Conservation (phyloP, 1,140 invertebrate genomes). For the Drosophila watanabei region DNA sequence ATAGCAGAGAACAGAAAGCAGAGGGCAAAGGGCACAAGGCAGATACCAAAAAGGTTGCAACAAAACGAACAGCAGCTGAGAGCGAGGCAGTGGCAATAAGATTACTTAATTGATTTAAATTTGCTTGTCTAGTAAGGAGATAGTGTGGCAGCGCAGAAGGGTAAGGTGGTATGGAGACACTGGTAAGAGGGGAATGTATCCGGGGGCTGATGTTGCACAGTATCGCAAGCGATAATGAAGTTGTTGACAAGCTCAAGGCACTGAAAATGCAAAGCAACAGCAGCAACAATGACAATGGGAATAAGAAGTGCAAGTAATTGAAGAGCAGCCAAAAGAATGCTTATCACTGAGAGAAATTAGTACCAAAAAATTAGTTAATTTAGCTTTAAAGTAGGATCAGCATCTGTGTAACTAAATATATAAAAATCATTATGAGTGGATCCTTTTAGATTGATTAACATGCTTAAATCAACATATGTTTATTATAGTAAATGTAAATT, state of each 20-base stretch:
- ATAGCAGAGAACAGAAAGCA: constrained; percentile 41
- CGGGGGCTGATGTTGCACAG: constrained; percentile 60
- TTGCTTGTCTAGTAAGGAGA: constrained; percentile 71
- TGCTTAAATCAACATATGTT: too few species aligned
- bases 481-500: too few species aligned
- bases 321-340: constrained; percentile 55
- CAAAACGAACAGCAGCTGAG: constrained; percentile 23
- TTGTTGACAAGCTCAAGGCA: constrained; percentile 75
- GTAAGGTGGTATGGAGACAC: background rate
- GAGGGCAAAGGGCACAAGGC: constrained; percentile 2
- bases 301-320: constrained; percentile 68
- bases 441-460: background rate
- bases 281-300: constrained; percentile 30
- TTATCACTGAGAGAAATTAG: constrained; percentile 23
- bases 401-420: too few species aligned
- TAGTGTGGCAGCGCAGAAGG: background rate
- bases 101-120: constrained; percentile 84
- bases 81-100: constrained; percentile 65
- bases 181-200: background rate
- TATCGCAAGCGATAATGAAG: constrained; percentile 77
- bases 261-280: constrained; percentile 67
- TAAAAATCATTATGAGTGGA: background rate
- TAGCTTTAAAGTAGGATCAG: background rate
- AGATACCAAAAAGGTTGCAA: constrained; percentile 21
- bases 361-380: too few species aligned